Percentiles rank a stretch among this genome's conserved stretches.
Evolutionary conservation across 2,797 vertebrate species (phyloP).

Genomic region (Megalops cyprinoides): DNA sequence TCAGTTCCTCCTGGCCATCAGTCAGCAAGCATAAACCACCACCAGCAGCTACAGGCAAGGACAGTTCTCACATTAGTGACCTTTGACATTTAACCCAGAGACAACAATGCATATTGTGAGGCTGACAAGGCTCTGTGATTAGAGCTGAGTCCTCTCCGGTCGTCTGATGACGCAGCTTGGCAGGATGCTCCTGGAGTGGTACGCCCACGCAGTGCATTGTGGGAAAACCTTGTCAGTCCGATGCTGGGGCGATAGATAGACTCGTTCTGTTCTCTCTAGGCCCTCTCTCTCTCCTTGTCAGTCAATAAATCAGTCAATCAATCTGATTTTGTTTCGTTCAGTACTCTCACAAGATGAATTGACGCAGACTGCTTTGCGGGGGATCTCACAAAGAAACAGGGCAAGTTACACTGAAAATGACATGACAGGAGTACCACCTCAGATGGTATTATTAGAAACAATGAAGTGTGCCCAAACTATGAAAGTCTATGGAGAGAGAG

Average conservation of each 20-base stretch:
- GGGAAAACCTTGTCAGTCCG: neutral
- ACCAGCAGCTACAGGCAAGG: neutral
- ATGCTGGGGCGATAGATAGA: neutral
- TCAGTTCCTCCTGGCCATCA: neutral
- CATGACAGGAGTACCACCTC: neutral
- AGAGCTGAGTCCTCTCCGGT: neutral
- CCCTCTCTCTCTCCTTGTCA: neutral
- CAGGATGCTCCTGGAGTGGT: neutral
- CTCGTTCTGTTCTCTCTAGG: neutral
- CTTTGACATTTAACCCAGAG: slow-evolving; percentile 5
- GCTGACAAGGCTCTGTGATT: neutral
- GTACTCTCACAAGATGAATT: neutral
- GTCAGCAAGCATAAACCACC: slow-evolving; percentile 6
- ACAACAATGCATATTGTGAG: neutral
- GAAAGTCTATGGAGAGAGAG: neutral
- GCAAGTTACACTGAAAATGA: neutral
- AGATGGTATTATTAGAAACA: neutral
- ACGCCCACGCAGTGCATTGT: neutral
- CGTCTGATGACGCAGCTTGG: too few relatives aligned
- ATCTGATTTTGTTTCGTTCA: neutral
- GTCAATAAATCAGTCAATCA: neutral
- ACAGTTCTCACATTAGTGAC: slow-evolving; percentile 10
- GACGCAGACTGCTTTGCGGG: too few relatives aligned
- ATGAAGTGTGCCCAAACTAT: neutral
- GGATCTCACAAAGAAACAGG: neutral